These are phyloP conservation scores for Scolopax mira DNA, from an alignment of 2,113 vertebrate genomes.

Conservation along the genomic window DNA sequence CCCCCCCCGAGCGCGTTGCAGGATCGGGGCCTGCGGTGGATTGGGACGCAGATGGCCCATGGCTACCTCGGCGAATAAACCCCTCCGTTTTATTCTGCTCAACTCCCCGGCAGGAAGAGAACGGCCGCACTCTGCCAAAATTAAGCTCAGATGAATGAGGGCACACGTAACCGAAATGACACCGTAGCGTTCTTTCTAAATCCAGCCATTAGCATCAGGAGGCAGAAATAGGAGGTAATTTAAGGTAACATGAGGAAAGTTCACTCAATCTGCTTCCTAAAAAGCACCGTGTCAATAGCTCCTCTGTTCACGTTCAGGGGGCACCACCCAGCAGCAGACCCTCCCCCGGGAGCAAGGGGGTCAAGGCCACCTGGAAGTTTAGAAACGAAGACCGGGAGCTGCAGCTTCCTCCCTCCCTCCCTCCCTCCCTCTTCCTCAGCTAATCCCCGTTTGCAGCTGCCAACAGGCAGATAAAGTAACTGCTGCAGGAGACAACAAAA, in stretches of 20 bases:
- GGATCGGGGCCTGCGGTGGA: background rate
- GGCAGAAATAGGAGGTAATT: conserved; percentile 3
- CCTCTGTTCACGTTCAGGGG: background rate
- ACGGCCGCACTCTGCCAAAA: background rate
- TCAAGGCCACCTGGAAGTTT: background rate
- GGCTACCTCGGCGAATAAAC: accelerated
- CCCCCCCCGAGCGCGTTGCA: background rate
- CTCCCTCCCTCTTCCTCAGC: background rate
- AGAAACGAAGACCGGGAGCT: background rate
- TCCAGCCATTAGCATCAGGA: background rate
- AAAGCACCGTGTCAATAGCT: background rate
- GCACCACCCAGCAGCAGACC: background rate
- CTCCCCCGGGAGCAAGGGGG: background rate
- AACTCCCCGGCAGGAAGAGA: accelerated
- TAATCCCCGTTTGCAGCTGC: background rate
- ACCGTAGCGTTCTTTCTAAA: background rate
- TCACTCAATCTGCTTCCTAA: background rate
- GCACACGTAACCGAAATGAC: background rate
- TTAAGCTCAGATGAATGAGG: background rate
- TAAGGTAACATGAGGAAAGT: conserved; percentile 27
- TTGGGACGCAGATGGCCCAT: accelerated
- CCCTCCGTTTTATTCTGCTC: accelerated
- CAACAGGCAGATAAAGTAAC: background rate
- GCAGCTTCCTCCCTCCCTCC: background rate
- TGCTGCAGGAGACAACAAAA: background rate